A percentile compares a stretch with the other conserved stretches of the same genome.
Evolutionary conservation across 1,140 invertebrate species (phyloP).

Genomic region (Dreissena rostriformis): DNA sequence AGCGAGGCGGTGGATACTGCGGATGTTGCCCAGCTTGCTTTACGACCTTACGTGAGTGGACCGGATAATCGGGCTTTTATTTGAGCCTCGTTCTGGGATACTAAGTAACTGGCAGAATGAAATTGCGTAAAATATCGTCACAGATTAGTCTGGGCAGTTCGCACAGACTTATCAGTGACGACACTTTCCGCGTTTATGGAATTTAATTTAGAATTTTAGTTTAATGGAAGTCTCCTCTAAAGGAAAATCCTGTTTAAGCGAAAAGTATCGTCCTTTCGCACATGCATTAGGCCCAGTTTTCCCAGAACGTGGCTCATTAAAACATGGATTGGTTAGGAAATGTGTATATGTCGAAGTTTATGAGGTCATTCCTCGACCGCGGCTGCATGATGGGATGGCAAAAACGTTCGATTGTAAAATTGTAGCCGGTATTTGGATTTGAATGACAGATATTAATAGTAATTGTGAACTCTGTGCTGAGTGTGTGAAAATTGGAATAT

Average conservation of each 20-base stretch:
- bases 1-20: constrained; percentile 49
- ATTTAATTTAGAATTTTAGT: background rate
- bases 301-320: no score
- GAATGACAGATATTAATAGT: no score
- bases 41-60: constrained; percentile 14
- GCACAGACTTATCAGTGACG: background rate
- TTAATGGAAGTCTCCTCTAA: background rate
- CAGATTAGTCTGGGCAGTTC: background rate
- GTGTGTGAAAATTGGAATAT: no score
- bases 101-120: background rate
- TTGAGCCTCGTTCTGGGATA: background rate
- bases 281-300: no score
- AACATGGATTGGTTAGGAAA: no score
- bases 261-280: background rate
- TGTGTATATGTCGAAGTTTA: no score
- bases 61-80: background rate
- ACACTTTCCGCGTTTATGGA: background rate
- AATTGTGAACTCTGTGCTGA: no score
- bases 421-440: no score
- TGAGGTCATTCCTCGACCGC: no score
- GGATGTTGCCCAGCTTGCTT: constrained; percentile 46
- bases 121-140: background rate
- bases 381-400: no score
- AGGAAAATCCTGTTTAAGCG: no score
- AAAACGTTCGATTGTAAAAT: no score